Evolutionary conservation across 2,888 invertebrate genomes (phyloP), one percentile per base, ranked within the genome.

Genomic region (Malachius bipustulatus): DNA sequence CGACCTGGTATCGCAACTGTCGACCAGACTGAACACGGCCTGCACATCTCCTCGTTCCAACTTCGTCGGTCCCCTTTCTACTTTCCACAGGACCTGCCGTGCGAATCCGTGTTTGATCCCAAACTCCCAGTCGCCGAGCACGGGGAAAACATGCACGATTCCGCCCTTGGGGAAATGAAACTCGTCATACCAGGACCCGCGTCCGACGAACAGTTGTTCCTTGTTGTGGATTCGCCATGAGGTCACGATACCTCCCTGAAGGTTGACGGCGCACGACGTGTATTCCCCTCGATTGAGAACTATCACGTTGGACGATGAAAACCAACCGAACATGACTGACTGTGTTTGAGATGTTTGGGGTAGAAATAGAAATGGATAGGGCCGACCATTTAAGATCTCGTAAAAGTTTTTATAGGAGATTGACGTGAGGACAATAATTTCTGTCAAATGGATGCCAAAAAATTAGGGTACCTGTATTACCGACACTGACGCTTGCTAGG

Each of bases 91-190:
- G 33, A 40, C 31, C 6, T 42, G 35, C 28, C 45, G 38, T 4
- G 45, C 45, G 37, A 49, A 50, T 16, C 50, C 50, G 30, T 50
- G 42, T 3, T 39, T 32, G 26, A 47, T 46, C 2, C 50, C 50
- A 29, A 45, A 39, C 9, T 24, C 31, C 48, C 48, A 49, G 10
- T 29, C 14, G 9, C 42, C 43, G 32, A 37, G 44, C 12, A 38
- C 42, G 4, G 50, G 50, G 36, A 49, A 50, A 19, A 47, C 38
- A 13, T 49, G 16, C 24, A 42, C 37, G 10, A 50, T 41, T 12
- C 50, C 50, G 2, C 48, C 50, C 12, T 40, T 29, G 13, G 46
- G 44, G n/a, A 41, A 32, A 15, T 29, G 34, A 14, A 40, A 39
- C 8, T 34, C 32, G 30, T 47, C 44, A 16, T 41, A 43, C 4